Evolutionary conservation across 2,888 invertebrate species (phyloP).

Genomic region (Julus scandinavius): DNA sequence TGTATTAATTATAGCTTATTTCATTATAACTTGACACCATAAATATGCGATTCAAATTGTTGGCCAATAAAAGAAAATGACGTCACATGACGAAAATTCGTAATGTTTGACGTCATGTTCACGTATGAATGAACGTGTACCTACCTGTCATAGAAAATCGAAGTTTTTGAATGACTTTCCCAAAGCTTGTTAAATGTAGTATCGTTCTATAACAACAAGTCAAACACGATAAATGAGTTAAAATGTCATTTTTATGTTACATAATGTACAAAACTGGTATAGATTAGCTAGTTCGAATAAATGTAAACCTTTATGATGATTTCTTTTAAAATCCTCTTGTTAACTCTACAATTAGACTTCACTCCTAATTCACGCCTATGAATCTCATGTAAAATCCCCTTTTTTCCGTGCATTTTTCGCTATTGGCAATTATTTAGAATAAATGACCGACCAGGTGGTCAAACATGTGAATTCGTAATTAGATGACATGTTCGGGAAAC

Average conservation of each 20-base stretch:
- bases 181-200: background rate
- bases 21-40: background rate
- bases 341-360: background rate
- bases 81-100: no score
- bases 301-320: background rate
- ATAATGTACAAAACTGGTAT: background rate
- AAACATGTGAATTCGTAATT: no score
- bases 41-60: background rate
- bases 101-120: background rate
- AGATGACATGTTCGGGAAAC: no score
- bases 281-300: background rate
- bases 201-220: background rate
- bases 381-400: slow-evolving; percentile 10
- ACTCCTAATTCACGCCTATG: slow-evolving; percentile 22
- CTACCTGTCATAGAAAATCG: slow-evolving; percentile 47
- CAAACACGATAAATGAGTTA: background rate
- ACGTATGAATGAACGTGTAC: background rate
- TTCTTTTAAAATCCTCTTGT: slow-evolving; percentile 3
- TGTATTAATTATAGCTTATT: no score
- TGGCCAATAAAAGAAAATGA: background rate
- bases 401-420: background rate
- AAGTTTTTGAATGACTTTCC: slow-evolving; percentile 40
- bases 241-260: background rate
- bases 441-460: no score
- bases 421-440: no score